Evolutionary conservation across 2,888 invertebrate genomes (phyloP), one percentile per base, ranked within the genome.

Genomic region (Nesidiocoris tenuis): DNA sequence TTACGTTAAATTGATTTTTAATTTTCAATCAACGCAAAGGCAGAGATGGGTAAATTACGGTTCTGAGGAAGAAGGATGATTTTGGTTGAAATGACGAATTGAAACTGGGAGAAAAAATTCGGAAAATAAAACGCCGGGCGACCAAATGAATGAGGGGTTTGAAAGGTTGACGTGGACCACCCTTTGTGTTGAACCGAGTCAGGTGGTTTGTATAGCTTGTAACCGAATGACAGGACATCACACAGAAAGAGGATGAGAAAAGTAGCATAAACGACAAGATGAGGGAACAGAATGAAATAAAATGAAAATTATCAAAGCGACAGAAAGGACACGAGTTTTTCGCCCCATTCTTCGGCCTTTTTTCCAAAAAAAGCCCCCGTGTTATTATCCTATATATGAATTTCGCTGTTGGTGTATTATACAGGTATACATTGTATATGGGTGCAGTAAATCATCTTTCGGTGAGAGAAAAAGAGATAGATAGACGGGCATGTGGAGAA

Each of bases 91-190:
- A n/a, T n/a, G n/a, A n/a, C n/a, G n/a, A n/a, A n/a, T n/a, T n/a
- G n/a, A n/a, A n/a, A n/a, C n/a, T n/a, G n/a, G n/a, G n/a, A n/a
- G n/a, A n/a, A 59, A 59, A 59, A 9, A 16, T 3, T 59, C 3
- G 59, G 59, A 59, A 19, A 19, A 59, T 59, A 59, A 19, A 19
- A 16, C 17, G n/a, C 3, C 59, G 5, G n/a, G 3, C n/a, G 39
- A n/a, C 21, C 7, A 72, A 61, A 72, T 72, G 72, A 72, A 72
- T 72, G 72, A 72, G 72, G 72, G 72, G 72, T 61, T 72, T 61
- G 25, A 61, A 72, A 72, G 72, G 70, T 59, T 39, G 39, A 59
- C 59, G n/a, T 9, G 22, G 72, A 72, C 72, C 72, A 72, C 72
- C 72, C 72, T 61, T 68, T 21, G 72, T 61, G 72, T 61, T 24